Percentiles rank a stretch among this genome's conserved stretches.
Evolutionary conservation across 2,797 vertebrate species (phyloP).

Genomic region (Remorina albescens): DNA sequence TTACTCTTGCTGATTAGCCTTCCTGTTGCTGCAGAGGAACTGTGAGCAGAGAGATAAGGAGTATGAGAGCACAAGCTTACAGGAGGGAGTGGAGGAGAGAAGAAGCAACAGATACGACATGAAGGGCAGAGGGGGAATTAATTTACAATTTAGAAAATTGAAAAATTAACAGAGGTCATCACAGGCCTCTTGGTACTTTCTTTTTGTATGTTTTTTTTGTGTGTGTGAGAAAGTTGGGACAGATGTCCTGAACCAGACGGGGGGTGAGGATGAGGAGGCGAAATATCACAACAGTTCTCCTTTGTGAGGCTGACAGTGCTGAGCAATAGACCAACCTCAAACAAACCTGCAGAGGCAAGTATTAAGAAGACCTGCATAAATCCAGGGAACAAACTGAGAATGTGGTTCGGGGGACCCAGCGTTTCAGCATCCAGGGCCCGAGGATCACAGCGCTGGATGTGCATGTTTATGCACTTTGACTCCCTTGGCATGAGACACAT

Average conservation of each 20-base stretch:
- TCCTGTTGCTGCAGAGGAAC: slow-evolving; percentile 82
- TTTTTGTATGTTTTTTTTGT: too few relatives aligned
- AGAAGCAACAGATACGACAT: slow-evolving; percentile 42
- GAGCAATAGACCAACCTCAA: slow-evolving; percentile 39
- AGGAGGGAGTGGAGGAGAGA: slow-evolving; percentile 21
- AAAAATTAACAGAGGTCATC: slow-evolving; percentile 47
- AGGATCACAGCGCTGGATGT: slow-evolving; percentile 62
- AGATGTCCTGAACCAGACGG: too few relatives aligned
- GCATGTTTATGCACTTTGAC: slow-evolving; percentile 69
- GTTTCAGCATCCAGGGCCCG: slow-evolving; percentile 49
- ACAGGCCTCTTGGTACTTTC: slow-evolving; percentile 26
- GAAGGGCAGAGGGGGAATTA: slow-evolving; percentile 53
- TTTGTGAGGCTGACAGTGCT: slow-evolving; percentile 19
- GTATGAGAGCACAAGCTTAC: slow-evolving; percentile 63
- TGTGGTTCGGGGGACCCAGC: slow-evolving; percentile 42
- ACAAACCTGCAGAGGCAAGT: slow-evolving; percentile 52
- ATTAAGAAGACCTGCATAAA: slow-evolving; percentile 65
- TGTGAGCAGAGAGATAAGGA: slow-evolving; percentile 81
- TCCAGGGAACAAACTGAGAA: slow-evolving; percentile 60
- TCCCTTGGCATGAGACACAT: slow-evolving; percentile 41
- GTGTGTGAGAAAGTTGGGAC: slow-evolving; percentile 12
- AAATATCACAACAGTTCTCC: slow-evolving; percentile 55
- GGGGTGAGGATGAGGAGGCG: too few relatives aligned
- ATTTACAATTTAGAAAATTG: slow-evolving; percentile 44
- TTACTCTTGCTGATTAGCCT: slow-evolving; percentile 71